A percentile compares a stretch with the other conserved stretches of the same genome.
Conservation (phyloP, 92 coral and sea anemone genomes). For the Epizoanthus fatuus region DNA sequence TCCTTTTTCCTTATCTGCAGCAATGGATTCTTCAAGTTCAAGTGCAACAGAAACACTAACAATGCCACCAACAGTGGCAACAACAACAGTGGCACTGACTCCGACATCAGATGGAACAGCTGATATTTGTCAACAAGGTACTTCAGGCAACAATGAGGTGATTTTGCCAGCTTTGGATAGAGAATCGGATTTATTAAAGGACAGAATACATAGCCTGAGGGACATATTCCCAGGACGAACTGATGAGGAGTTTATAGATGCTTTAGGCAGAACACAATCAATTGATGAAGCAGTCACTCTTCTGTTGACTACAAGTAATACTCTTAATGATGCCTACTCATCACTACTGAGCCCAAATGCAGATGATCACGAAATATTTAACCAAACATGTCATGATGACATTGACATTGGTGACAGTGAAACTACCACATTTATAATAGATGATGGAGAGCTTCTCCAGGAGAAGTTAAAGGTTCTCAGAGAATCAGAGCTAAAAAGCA, state of each 20-base stretch:
- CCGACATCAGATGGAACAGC: no score
- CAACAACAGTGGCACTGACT: no score
- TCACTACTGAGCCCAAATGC: neutral
- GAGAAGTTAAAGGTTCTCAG: neutral
- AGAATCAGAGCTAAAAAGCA: slow-evolving; percentile 6
- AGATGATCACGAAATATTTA: neutral
- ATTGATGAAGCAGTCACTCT: slow-evolving; percentile 35
- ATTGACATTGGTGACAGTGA: neutral
- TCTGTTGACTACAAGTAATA: slow-evolving; percentile 1
- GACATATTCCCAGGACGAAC: slow-evolving; percentile 25
- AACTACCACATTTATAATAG: neutral
- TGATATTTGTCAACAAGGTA: no score
- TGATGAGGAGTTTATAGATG: slow-evolving; percentile 20
- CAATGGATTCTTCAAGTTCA: no score
- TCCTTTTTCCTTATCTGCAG: no score
- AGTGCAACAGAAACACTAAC: no score
- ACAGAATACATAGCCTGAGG: neutral
- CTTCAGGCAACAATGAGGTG: no score
- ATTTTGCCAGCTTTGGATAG: neutral
- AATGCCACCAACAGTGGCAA: no score
- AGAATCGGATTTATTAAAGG: neutral
- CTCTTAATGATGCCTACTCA: neutral
- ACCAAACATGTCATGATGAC: slow-evolving; percentile 5
- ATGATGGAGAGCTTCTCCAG: neutral
- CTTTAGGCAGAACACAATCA: slow-evolving; percentile 13